phyloP scores from a whole-genome alignment of 2,113 vertebrate genomes.

The Dasyurus viverrinus region DNA sequence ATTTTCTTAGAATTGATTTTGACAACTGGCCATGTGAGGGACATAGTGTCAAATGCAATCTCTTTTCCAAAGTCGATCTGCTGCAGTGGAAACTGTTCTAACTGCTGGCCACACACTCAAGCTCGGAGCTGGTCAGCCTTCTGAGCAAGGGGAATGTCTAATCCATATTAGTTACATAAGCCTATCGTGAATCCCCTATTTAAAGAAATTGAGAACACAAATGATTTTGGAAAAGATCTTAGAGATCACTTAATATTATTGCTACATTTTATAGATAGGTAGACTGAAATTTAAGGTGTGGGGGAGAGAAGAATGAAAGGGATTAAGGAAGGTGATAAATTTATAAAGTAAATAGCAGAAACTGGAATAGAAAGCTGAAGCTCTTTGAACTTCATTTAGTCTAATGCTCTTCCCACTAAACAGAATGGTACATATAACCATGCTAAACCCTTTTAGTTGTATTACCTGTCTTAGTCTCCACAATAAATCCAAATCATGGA shows the following conservation, averaged over 20 bases:
- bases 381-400: background rate
- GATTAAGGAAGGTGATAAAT: background rate
- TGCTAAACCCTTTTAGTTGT: background rate
- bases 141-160: background rate
- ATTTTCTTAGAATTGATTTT: background rate
- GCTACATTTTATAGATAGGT: background rate
- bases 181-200: background rate
- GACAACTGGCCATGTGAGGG: background rate
- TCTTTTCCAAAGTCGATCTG: background rate
- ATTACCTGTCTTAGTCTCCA: background rate
- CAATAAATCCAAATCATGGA: background rate
- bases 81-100: background rate
- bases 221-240: background rate
- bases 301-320: too few species aligned
- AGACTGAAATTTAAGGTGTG: background rate
- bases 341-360: background rate
- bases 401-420: background rate
- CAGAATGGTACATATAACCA: background rate
- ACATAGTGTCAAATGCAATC: background rate
- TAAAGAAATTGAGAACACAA: background rate
- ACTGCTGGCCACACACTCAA: background rate
- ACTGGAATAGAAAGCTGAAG: background rate
- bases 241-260: background rate
- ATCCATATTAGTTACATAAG: background rate
- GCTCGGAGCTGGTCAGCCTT: too few species aligned